Percentiles rank a stretch among this genome's conserved stretches.
phyloP scores from a whole-genome alignment of 2,888 invertebrate species.

The Lymantria dispar region DNA sequence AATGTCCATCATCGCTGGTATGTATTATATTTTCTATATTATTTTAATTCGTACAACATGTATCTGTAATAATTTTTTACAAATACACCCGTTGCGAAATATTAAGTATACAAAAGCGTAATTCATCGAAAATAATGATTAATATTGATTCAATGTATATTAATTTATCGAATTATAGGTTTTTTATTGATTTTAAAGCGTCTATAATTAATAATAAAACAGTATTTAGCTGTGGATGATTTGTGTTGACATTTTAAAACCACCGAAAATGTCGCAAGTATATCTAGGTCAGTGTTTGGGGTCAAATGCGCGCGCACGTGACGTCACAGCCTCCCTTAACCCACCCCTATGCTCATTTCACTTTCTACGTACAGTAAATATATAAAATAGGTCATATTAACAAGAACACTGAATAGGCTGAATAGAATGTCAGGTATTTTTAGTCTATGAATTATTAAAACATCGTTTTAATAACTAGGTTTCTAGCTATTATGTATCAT shows the following conservation, averaged over 20 bases:
- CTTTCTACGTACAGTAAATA: constrained; percentile 50
- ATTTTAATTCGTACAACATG: too few species aligned
- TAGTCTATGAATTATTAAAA: constrained; percentile 8
- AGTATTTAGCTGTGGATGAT: constrained; percentile 44
- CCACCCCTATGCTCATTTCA: constrained; percentile 57
- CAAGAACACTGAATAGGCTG: constrained; percentile 13
- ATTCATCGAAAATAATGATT: too few species aligned
- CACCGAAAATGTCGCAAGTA: constrained; percentile 57
- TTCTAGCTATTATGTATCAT: background rate
- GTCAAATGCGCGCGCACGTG: constrained; percentile 69
- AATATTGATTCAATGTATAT: too few species aligned
- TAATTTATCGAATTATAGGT: too few species aligned
- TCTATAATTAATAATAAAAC: too few species aligned
- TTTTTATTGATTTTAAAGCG: too few species aligned
- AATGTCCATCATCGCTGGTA: constrained; percentile 58
- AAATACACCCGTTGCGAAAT: too few species aligned
- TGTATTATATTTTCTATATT: constrained; percentile 29
- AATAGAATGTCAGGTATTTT: constrained; percentile 16
- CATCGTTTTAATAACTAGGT: background rate
- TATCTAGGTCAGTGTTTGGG: constrained; percentile 66
- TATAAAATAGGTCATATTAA: constrained; percentile 29
- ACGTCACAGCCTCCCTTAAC: constrained; percentile 59
- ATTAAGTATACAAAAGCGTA: too few species aligned
- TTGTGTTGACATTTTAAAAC: constrained; percentile 69
- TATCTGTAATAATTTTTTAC: too few species aligned